A percentile compares a stretch with the other conserved stretches of the same genome.
Conservation (phyloP, 1,140 invertebrate species). For the Brevipalpus yothersi region DNA sequence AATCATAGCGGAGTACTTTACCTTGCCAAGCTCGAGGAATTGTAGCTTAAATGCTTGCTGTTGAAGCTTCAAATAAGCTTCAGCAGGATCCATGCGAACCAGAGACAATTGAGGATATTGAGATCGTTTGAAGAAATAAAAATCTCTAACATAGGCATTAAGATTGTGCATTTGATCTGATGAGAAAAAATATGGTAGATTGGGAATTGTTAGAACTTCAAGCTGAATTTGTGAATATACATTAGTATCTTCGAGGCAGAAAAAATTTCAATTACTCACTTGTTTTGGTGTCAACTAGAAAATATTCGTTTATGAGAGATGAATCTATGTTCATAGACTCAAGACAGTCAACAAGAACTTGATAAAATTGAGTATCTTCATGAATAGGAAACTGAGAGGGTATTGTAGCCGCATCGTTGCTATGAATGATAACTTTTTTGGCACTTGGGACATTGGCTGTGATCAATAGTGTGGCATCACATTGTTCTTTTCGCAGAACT, state of each 20-base stretch:
- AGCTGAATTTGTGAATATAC: neutral
- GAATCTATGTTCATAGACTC: conserved; percentile 95
- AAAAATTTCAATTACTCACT: conserved; percentile 31
- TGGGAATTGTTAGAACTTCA: neutral
- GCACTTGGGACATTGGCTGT: conserved; percentile 96
- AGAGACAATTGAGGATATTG: conserved; percentile 89
- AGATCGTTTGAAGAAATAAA: conserved; percentile 95
- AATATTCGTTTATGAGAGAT: conserved; percentile 61
- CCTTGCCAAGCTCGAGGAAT: conserved; percentile 88
- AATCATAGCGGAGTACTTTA: conserved; percentile 15
- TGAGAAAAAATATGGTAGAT: conserved; percentile 10
- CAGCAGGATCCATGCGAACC: conserved; percentile 73
- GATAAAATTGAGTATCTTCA: conserved; percentile 93
- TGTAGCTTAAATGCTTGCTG: conserved; percentile 75
- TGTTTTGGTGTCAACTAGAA: conserved; percentile 89
- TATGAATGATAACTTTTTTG: conserved; percentile 96
- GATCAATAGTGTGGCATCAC: conserved; percentile 79
- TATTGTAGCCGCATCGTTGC: conserved; percentile 70
- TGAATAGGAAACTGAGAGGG: conserved; percentile 94
- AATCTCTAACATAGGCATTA: conserved; percentile 77
- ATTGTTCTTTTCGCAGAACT: conserved; percentile 93
- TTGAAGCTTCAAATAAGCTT: conserved; percentile 73
- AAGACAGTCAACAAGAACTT: conserved; percentile 78
- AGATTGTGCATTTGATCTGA: conserved; percentile 68
- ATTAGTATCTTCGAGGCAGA: conserved; percentile 8